These are phyloP conservation scores for Astropecten irregularis DNA, from an alignment of 53 echinoderm and acorn worm species.

Conservation along the genomic window DNA sequence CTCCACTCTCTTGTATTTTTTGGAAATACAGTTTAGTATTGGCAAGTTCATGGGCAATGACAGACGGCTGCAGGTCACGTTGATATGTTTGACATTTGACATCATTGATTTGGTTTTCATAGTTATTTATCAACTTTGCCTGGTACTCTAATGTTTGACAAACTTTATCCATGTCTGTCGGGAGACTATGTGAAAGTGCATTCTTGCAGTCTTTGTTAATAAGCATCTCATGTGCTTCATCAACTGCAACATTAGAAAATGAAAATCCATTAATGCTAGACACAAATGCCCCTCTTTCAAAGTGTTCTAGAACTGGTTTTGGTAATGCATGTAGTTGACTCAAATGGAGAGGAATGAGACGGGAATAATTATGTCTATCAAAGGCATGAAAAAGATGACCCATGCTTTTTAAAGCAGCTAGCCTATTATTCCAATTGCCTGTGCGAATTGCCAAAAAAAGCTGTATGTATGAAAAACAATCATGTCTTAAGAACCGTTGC, in stretches of 20 bases:
- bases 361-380: conserved; percentile 69
- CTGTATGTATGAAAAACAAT: too few species aligned
- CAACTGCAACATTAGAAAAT: conserved; percentile 64
- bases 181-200: conserved; percentile 32
- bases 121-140: conserved; percentile 32
- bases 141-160: conserved; percentile 49
- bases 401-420: conserved; percentile 55
- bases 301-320: too few species aligned
- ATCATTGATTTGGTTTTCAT: conserved; percentile 27
- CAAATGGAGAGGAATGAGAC: conserved; percentile 52
- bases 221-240: conserved; percentile 70
- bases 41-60: conserved; percentile 50
- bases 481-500: conserved; percentile 43
- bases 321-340: conserved; percentile 19
- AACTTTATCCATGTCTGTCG: conserved; percentile 47
- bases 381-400: conserved; percentile 63
- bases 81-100: conserved; percentile 26
- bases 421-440: conserved; percentile 53
- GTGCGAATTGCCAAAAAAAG: conserved; percentile 51
- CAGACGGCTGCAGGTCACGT: conserved; percentile 46
- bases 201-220: conserved; percentile 72
- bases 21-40: conserved; percentile 53
- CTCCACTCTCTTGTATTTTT: conserved; percentile 20
- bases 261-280: conserved; percentile 55
- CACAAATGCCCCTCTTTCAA: conserved; percentile 72